Evolutionary conservation across 2,888 invertebrate genomes (phyloP).

Genomic region (Escarpia spicata): DNA sequence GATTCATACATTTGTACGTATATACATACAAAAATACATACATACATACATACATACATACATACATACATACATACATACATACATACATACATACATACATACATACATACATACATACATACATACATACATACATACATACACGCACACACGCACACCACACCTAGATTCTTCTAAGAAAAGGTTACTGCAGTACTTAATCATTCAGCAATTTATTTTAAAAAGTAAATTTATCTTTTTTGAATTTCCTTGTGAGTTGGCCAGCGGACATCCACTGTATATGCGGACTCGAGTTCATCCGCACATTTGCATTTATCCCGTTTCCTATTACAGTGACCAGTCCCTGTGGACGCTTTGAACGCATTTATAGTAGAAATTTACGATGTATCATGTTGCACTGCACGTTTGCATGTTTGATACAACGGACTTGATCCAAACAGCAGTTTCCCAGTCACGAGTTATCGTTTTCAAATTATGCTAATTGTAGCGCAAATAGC

Average conservation of each 20-base stretch:
- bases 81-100: no score
- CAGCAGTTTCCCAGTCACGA: background rate
- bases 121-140: no score
- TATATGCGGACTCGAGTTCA: background rate
- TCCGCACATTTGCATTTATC: background rate
- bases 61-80: no score
- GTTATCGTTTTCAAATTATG: conserved; percentile 1
- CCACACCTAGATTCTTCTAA: no score
- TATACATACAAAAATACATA: no score
- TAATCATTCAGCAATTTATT: no score
- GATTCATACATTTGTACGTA: no score
- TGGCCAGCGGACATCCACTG: background rate
- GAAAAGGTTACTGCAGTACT: no score
- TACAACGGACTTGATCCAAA: background rate
- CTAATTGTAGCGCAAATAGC: background rate
- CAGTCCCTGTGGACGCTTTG: background rate
- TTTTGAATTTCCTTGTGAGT: background rate
- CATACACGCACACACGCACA: no score
- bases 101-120: no score
- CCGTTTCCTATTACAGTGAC: background rate
- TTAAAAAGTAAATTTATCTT: background rate
- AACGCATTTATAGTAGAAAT: background rate
- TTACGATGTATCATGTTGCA: background rate
- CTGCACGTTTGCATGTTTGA: background rate
- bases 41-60: no score